Conservation (phyloP, 2,888 invertebrate genomes). For the Monoplex corrugatus region DNA sequence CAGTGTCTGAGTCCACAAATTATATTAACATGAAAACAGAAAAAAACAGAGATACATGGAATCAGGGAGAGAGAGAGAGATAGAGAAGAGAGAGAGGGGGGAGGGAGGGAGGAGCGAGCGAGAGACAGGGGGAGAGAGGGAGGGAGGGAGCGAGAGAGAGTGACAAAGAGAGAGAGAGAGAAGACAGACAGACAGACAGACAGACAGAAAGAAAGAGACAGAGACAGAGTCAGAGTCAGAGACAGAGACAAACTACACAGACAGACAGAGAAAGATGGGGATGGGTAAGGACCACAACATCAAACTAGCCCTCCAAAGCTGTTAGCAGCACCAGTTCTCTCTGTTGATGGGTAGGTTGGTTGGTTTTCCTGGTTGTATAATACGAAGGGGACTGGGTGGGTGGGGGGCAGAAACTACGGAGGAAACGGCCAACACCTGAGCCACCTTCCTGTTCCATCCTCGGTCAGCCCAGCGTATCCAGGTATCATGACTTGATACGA, state of each 20-base stretch:
- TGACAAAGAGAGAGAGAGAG: background rate
- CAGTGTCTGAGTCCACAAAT: background rate
- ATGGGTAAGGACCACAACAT: background rate
- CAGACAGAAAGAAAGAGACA: background rate
- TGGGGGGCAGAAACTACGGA: too few relatives aligned
- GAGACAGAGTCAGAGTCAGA: background rate
- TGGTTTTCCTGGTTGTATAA: background rate
- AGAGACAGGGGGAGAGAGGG: too few relatives aligned
- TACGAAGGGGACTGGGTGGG: background rate
- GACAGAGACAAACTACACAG: background rate
- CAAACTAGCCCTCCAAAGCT: slow-evolving; percentile 18
- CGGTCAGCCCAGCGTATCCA: background rate
- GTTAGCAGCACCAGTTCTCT: background rate
- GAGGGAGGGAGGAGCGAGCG: too few relatives aligned
- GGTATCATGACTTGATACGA: slow-evolving; percentile 21
- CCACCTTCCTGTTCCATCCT: background rate
- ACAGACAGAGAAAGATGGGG: background rate
- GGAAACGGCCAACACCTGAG: too few relatives aligned
- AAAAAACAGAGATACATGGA: background rate
- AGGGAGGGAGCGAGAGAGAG: too few relatives aligned
- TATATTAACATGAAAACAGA: background rate
- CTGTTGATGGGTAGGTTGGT: background rate
- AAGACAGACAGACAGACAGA: background rate
- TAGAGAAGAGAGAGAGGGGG: slow-evolving; percentile 6
- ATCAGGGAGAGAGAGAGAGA: background rate